phyloP scores from a whole-genome alignment of 2,888 invertebrate species.

The Eupithecia centaureata region DNA sequence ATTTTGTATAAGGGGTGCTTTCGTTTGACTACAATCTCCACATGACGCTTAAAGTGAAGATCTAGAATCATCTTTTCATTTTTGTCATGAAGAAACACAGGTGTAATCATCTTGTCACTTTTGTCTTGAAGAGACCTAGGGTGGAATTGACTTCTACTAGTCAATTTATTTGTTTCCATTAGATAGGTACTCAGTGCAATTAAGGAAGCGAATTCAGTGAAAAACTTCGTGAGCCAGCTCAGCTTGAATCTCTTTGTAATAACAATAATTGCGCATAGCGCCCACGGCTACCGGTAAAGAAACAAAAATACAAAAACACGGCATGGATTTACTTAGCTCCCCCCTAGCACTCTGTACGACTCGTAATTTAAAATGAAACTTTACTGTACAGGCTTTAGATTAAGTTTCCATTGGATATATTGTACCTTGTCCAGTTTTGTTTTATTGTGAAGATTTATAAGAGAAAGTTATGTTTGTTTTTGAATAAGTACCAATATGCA shows the following conservation, averaged over 20 bases:
- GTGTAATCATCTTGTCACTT: neutral
- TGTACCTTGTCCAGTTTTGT: neutral
- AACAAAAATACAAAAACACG: slow-evolving; percentile 55
- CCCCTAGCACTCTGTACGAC: slow-evolving; percentile 26
- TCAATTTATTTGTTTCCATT: neutral
- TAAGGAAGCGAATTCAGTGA: slow-evolving; percentile 67
- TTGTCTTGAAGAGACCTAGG: neutral
- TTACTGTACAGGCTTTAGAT: slow-evolving; percentile 9
- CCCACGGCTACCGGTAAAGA: slow-evolving; percentile 67
- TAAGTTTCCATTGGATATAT: neutral
- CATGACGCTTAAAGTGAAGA: neutral
- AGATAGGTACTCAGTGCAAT: slow-evolving; percentile 52
- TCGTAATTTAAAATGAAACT: slow-evolving; percentile 13
- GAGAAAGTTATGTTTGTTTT: neutral
- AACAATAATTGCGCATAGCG: slow-evolving; percentile 81
- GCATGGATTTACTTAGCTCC: slow-evolving; percentile 69
- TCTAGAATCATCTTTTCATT: neutral
- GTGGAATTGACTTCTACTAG: neutral
- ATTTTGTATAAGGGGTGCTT: neutral
- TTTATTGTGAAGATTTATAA: neutral
- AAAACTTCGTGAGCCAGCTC: slow-evolving; percentile 74
- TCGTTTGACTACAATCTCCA: neutral
- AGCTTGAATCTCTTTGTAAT: slow-evolving; percentile 80
- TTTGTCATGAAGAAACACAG: neutral
- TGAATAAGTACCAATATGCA: neutral